Percentiles rank a stretch among this genome's conserved stretches.
phyloP scores from a whole-genome alignment of 2,113 vertebrate species.

The Puntigrus tetrazona region DNA sequence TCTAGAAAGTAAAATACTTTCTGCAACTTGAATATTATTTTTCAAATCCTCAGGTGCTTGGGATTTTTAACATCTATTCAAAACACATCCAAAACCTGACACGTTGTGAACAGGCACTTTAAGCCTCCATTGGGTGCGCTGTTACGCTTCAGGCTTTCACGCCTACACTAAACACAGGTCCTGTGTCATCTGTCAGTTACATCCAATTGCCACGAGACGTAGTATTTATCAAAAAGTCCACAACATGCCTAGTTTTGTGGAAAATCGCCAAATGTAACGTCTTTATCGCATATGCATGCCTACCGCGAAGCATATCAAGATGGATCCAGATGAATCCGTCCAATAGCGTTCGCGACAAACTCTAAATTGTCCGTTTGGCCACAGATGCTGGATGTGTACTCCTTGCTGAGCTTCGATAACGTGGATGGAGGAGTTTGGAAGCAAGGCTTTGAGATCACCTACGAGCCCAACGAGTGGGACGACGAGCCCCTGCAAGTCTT shows the following conservation, averaged over 20 bases:
- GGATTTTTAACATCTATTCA: neutral
- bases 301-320: neutral
- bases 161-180: conserved; percentile 12
- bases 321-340: neutral
- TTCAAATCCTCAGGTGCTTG: neutral
- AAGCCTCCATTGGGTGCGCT: neutral
- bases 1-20: neutral
- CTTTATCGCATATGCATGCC: neutral
- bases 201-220: neutral
- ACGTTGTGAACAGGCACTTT: neutral
- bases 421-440: conserved; percentile 96
- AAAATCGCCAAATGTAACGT: neutral
- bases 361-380: neutral
- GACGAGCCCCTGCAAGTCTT: conserved; percentile 88
- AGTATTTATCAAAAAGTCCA: neutral
- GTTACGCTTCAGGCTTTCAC: neutral
- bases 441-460: conserved; percentile 96
- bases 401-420: conserved; percentile 91
- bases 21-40: neutral
- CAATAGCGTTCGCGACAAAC: neutral
- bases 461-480: conserved; percentile 89
- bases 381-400: conserved; percentile 91
- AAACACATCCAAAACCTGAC: neutral
- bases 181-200: conserved; percentile 17
- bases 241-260: neutral